Evolutionary conservation across 2,113 vertebrate species (phyloP).

Genomic region (Nothobranchius kuhntae): DNA sequence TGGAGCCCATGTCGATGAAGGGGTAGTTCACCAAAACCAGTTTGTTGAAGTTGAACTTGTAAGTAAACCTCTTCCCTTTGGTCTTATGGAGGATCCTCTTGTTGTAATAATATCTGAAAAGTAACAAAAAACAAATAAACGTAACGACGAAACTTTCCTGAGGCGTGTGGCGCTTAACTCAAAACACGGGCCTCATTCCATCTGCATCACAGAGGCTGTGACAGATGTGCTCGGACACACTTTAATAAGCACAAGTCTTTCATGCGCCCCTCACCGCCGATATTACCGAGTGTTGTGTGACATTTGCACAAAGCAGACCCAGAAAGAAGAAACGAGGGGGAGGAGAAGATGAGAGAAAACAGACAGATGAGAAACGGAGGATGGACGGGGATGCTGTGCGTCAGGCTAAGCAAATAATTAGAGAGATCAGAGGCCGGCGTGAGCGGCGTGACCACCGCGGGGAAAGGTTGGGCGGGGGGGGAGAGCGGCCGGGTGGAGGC

Average conservation of each 20-base stretch:
- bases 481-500: not conserved
- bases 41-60: conserved; percentile 96
- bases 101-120: conserved; percentile 90
- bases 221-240: conserved; percentile 44
- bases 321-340: conserved; percentile 6
- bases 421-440: conserved; percentile 38
- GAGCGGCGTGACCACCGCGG: conserved; percentile 2
- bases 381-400: conserved; percentile 36
- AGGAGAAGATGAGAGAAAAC: not conserved
- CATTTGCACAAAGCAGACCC: conserved; percentile 68
- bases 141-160: not conserved
- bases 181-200: conserved; percentile 8
- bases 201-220: conserved; percentile 17
- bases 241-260: conserved; percentile 62
- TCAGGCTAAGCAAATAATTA: conserved; percentile 55
- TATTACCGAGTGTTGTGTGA: conserved; percentile 74
- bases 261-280: conserved; percentile 36
- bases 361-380: conserved; percentile 33
- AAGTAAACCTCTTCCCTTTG: conserved; percentile 93
- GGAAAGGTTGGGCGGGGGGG: not conserved
- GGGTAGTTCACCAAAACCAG: conserved; percentile 93
- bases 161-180: not conserved
- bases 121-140: not conserved
- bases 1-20: conserved; percentile 89
- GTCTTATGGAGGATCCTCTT: conserved; percentile 94